Conservation (phyloP, 2,113 vertebrate genomes). For the Reinhardtius hippoglossoides region DNA sequence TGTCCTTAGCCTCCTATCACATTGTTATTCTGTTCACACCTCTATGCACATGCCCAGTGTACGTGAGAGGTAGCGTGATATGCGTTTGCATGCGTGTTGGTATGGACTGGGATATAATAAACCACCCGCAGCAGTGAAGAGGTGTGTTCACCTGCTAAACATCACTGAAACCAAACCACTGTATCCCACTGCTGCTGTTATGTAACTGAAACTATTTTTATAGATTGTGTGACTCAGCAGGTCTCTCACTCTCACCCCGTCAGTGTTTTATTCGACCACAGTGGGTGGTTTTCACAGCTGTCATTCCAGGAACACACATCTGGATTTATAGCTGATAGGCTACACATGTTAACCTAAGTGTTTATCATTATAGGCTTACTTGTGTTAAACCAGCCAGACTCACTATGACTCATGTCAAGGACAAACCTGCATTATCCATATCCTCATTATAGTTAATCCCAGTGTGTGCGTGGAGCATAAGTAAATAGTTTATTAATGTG, state of each 20-base stretch:
- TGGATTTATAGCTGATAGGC: neutral
- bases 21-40: no score
- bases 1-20: no score
- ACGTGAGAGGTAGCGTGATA: no score
- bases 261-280: neutral
- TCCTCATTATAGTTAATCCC: neutral
- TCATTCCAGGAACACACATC: slow-evolving; percentile 9
- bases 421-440: neutral
- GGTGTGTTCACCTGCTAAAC: no score
- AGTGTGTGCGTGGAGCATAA: neutral
- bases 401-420: neutral
- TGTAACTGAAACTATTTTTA: neutral
- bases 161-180: no score
- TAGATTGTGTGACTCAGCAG: neutral
- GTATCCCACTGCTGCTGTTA: no score
- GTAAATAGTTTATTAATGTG: no score
- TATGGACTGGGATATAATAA: no score
- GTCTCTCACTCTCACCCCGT: neutral
- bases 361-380: neutral
- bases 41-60: no score
- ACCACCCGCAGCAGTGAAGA: no score
- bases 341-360: neutral
- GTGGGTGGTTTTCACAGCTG: neutral
- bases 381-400: neutral
- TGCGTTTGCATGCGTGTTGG: no score